Evolutionary conservation across 2,113 vertebrate genomes (phyloP).

Genomic region (Mastomys coucha): DNA sequence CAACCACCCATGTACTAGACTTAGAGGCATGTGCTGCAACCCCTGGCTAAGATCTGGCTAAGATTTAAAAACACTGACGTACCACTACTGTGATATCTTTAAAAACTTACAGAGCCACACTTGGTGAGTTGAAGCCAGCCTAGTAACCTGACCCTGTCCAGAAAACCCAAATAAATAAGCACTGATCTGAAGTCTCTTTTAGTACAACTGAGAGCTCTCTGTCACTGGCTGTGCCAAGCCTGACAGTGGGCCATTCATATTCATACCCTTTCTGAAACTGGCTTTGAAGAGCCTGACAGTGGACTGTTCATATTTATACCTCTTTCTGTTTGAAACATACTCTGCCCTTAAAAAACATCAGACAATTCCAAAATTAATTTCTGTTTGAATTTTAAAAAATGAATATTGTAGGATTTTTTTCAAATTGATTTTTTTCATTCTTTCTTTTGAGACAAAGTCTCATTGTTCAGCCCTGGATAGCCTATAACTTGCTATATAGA

Average conservation of each 20-base stretch:
- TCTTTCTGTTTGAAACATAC: not conserved
- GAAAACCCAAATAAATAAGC: slow-evolving; percentile 8
- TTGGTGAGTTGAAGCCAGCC: not conserved
- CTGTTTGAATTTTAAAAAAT: slow-evolving; percentile 37
- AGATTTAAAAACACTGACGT: not conserved
- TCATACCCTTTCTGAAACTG: not conserved
- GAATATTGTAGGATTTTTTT: not conserved
- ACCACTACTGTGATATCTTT: not conserved
- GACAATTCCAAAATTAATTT: slow-evolving; percentile 47
- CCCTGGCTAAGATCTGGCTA: not conserved
- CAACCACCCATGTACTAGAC: not conserved
- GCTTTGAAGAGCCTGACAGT: too few relatives aligned
- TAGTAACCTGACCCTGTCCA: not conserved
- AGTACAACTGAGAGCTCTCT: not conserved
- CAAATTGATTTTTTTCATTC: not conserved
- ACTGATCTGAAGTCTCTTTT: not conserved
- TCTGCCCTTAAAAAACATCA: not conserved
- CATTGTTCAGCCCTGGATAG: not conserved
- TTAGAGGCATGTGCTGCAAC: not conserved
- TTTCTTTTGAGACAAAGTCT: not conserved
- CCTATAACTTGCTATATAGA: not conserved
- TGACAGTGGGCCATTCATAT: not conserved
- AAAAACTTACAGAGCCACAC: not conserved
- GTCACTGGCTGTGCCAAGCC: not conserved
- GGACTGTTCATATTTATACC: not conserved